Conservation (phyloP, 2,888 invertebrate genomes). For the Chrysolina oricalcia region DNA sequence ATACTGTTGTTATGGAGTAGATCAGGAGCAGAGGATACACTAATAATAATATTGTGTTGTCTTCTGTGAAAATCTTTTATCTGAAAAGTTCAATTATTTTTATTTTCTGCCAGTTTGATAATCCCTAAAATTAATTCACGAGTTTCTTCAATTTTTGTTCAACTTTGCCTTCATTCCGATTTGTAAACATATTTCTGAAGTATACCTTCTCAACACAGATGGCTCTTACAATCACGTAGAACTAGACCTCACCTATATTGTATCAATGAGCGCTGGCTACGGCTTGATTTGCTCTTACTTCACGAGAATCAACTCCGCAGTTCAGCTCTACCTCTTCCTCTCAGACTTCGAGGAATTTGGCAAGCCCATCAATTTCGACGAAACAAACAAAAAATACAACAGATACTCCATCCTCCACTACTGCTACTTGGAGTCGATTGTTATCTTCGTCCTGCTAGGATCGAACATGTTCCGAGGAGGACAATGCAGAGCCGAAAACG, state of each 20-base stretch:
- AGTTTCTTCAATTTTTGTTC: no score
- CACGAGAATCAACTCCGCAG: constrained; percentile 27
- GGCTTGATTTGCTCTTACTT: constrained; percentile 36
- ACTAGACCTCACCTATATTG: constrained; percentile 40
- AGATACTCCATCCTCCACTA: constrained; percentile 40
- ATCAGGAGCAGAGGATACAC: constrained; percentile 10
- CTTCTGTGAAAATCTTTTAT: no score
- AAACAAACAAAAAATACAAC: constrained; percentile 39
- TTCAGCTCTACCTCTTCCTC: constrained; percentile 39
- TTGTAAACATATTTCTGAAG: not conserved
- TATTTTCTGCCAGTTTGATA: no score
- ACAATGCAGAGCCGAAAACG: constrained; percentile 39
- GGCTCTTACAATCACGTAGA: constrained; percentile 37
- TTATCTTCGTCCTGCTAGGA: constrained; percentile 30
- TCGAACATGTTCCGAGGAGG: constrained; percentile 39
- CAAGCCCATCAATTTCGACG: constrained; percentile 46
- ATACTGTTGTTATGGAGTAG: constrained; percentile 18
- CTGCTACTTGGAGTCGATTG: constrained; percentile 39
- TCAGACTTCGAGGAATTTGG: constrained; percentile 45
- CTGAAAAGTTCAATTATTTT: no score
- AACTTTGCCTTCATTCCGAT: no score
- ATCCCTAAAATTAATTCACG: no score
- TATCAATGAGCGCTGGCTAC: constrained; percentile 39
- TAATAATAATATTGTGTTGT: no score
- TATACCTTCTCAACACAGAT: constrained; percentile 30